Evolutionary conservation across 2,888 invertebrate species (phyloP).

Genomic region (Metalampra italica): DNA sequence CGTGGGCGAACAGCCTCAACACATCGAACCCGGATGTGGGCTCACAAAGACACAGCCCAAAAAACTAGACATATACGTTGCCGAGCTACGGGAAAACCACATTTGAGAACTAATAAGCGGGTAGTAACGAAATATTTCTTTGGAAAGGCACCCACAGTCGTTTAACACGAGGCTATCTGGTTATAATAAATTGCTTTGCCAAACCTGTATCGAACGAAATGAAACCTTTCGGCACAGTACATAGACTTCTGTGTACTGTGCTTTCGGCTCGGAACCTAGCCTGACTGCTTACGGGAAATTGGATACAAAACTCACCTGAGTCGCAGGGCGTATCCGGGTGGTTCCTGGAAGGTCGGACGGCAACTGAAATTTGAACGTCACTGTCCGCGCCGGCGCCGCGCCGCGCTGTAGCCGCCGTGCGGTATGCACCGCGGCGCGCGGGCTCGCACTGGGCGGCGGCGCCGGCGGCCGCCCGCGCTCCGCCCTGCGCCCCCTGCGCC

Average conservation of each 20-base stretch:
- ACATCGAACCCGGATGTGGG: slow-evolving; percentile 66
- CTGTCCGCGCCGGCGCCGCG: not conserved
- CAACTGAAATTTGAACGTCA: slow-evolving; percentile 7
- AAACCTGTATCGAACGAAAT: slow-evolving; percentile 26
- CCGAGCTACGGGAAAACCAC: not conserved
- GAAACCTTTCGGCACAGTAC: slow-evolving; percentile 8
- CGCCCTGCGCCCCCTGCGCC: slow-evolving; percentile 30
- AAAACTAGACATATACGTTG: slow-evolving; percentile 15
- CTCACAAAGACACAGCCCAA: slow-evolving; percentile 24
- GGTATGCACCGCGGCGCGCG: slow-evolving; percentile 68
- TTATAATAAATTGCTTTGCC: slow-evolving; percentile 12
- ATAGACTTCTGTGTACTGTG: too few relatives aligned
- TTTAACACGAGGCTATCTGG: slow-evolving; percentile 14
- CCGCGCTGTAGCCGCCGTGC: slow-evolving; percentile 11
- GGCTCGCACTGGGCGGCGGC: slow-evolving; percentile 55
- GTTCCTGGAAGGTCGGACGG: not conserved
- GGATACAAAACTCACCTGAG: slow-evolving; percentile 4
- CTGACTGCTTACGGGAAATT: not conserved
- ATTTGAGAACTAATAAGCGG: not conserved
- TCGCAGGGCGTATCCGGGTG: not conserved
- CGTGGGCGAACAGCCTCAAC: slow-evolving; percentile 55
- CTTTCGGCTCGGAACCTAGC: too few relatives aligned
- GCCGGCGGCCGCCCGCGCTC: slow-evolving; percentile 43
- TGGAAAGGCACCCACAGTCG: too few relatives aligned
- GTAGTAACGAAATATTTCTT: too few relatives aligned